A percentile compares a stretch with the other conserved stretches of the same genome.
These are phyloP conservation scores for Burhinus bistriatus DNA, from an alignment of 2,113 vertebrate species.

Conservation along the genomic window DNA sequence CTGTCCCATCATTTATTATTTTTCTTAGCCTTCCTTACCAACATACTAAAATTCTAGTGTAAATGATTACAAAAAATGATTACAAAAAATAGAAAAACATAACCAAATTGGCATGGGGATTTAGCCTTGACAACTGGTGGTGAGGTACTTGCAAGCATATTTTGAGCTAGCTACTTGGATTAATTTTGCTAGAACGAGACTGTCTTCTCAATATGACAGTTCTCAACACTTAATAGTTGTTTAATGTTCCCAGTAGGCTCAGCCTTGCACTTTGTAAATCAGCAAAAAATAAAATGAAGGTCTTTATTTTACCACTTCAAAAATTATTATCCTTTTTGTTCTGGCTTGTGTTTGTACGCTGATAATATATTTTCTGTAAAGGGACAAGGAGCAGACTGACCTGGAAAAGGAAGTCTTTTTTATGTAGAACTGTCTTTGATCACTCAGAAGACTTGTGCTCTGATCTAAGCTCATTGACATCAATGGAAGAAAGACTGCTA, in stretches of 20 bases:
- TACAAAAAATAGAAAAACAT: not conserved
- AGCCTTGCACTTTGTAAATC: conserved; percentile 45
- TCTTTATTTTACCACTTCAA: conserved; percentile 41
- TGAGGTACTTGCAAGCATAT: not conserved
- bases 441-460: conserved; percentile 25
- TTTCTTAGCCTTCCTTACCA: not conserved
- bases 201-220: conserved; percentile 13
- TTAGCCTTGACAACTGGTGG: not conserved
- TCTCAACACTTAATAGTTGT: conserved; percentile 15
- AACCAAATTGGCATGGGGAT: not conserved
- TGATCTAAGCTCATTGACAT: conserved; percentile 54
- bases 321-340: conserved; percentile 41
- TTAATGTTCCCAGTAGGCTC: conserved; percentile 31
- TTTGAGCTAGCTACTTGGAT: conserved; percentile 31
- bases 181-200: conserved; percentile 26
- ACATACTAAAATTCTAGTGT: not conserved
- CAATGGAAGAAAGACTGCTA: conserved; percentile 24
- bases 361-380: conserved; percentile 37
- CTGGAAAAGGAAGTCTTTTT: conserved; percentile 55
- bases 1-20: not conserved
- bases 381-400: conserved; percentile 46
- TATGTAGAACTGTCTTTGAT: conserved; percentile 49
- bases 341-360: conserved; percentile 35
- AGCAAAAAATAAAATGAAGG: conserved; percentile 41
- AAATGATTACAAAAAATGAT: not conserved